phyloP scores from a whole-genome alignment of 30 jellyfish, hydroid and myxozoan genomes.

The Pseudorhiza aurosa region DNA sequence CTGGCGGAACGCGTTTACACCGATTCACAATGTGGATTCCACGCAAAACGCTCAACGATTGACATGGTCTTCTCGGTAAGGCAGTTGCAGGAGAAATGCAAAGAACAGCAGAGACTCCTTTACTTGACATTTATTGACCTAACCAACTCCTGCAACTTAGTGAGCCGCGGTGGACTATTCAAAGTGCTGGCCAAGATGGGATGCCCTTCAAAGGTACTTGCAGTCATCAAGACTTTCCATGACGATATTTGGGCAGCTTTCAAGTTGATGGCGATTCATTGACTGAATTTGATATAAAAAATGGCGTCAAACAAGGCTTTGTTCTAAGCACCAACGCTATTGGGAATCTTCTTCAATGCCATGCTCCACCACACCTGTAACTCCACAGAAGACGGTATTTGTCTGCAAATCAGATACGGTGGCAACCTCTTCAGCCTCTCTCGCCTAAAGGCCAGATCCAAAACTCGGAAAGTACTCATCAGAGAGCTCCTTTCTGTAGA shows the following conservation, averaged over 20 bases:
- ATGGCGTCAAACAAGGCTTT: slow-evolving; percentile 31
- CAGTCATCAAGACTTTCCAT: not conserved
- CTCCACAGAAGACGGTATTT: too few relatives aligned
- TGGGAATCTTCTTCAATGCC: slow-evolving; percentile 17
- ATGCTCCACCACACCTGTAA: too few relatives aligned
- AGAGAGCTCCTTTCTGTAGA: too few relatives aligned
- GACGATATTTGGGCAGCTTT: slow-evolving; percentile 34
- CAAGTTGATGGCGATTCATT: slow-evolving; percentile 2
- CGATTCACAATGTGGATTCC: slow-evolving; percentile 51
- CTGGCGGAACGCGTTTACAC: slow-evolving; percentile 10
- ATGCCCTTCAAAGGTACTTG: slow-evolving; percentile 1
- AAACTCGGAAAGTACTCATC: too few relatives aligned
- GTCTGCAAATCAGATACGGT: too few relatives aligned
- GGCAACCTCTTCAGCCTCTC: too few relatives aligned
- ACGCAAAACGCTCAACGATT: slow-evolving; percentile 29
- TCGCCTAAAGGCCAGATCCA: too few relatives aligned
- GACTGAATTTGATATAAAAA: not conserved
- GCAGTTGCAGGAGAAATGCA: slow-evolving; percentile 39
- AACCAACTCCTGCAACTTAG: slow-evolving; percentile 23
- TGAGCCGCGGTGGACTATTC: slow-evolving; percentile 19
- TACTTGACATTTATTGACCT: slow-evolving; percentile 27
- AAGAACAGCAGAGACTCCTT: slow-evolving; percentile 3
- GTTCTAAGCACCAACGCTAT: slow-evolving; percentile 26
- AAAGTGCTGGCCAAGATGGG: slow-evolving; percentile 12
- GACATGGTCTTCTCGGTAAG: slow-evolving; percentile 38